Percentiles rank a stretch among this genome's conserved stretches.
These are phyloP conservation scores for Drosophila setifemur DNA, from an alignment of 1,140 invertebrate genomes.

Conservation along the genomic window DNA sequence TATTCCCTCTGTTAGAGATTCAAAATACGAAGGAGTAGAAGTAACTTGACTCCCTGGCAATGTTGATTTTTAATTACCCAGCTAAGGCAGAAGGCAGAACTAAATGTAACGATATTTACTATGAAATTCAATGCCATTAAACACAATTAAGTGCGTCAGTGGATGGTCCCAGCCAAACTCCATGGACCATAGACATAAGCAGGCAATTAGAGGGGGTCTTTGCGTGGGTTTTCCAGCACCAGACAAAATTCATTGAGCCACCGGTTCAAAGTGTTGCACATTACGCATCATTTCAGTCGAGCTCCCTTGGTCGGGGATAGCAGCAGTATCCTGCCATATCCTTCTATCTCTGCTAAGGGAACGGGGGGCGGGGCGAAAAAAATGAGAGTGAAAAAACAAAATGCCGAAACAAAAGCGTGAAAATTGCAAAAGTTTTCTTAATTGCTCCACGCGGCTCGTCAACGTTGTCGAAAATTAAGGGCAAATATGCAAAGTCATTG, in stretches of 20 bases:
- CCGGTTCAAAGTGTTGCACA: slow-evolving; percentile 75
- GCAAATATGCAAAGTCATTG: slow-evolving; percentile 78
- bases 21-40: background rate
- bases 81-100: slow-evolving; percentile 26
- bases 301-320: slow-evolving; percentile 10
- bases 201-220: slow-evolving; percentile 52
- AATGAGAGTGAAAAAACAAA: slow-evolving; percentile 2
- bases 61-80: slow-evolving; percentile 54
- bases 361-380: background rate
- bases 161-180: slow-evolving; percentile 11
- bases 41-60: slow-evolving; percentile 23
- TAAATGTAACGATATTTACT: slow-evolving; percentile 62
- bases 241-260: slow-evolving; percentile 59
- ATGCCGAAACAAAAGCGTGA: slow-evolving; percentile 68
- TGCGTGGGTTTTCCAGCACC: background rate
- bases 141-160: slow-evolving; percentile 63
- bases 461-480: slow-evolving; percentile 68
- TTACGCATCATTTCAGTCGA: slow-evolving; percentile 65
- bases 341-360: slow-evolving; percentile 2
- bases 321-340: background rate
- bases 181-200: slow-evolving; percentile 35
- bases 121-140: slow-evolving; percentile 74
- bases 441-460: slow-evolving; percentile 58
- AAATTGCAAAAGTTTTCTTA: slow-evolving; percentile 80
- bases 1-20: background rate